These are phyloP conservation scores for Podarcis cretensis DNA, from an alignment of 2,113 vertebrate genomes.

Conservation along the genomic window DNA sequence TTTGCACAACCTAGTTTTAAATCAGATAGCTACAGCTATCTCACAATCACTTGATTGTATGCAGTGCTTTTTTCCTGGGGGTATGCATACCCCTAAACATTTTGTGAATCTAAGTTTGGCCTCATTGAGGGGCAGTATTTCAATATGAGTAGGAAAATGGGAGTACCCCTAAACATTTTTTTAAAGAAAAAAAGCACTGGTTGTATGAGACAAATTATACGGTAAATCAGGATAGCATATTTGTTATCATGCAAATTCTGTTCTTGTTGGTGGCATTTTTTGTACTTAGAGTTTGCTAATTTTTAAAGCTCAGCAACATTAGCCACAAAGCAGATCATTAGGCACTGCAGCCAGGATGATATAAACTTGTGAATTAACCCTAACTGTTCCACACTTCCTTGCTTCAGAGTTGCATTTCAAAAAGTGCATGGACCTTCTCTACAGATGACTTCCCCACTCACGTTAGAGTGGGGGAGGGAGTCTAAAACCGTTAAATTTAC, in stretches of 20 bases:
- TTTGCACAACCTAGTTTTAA: background rate
- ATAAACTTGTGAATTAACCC: too few species aligned
- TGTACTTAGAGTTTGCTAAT: too few species aligned
- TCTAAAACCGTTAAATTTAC: background rate
- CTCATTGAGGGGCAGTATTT: too few species aligned
- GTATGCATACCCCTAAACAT: too few species aligned
- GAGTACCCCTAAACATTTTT: background rate
- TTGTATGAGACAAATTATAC: background rate
- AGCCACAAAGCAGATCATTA: background rate
- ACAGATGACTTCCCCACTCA: background rate
- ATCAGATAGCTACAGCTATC: background rate
- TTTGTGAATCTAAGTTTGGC: too few species aligned
- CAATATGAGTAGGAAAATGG: too few species aligned
- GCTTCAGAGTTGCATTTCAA: background rate
- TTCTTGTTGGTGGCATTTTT: background rate
- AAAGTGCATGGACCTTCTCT: background rate
- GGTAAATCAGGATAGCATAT: background rate
- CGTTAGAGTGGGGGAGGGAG: background rate
- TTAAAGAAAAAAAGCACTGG: background rate
- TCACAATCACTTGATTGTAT: background rate
- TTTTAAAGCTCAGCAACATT: background rate
- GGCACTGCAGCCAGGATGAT: background rate
- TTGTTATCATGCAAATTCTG: background rate
- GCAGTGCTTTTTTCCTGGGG: too few species aligned
- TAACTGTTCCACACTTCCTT: background rate